These are phyloP conservation scores for Morelia viridis DNA, from an alignment of 2,797 vertebrate genomes.

Conservation along the genomic window DNA sequence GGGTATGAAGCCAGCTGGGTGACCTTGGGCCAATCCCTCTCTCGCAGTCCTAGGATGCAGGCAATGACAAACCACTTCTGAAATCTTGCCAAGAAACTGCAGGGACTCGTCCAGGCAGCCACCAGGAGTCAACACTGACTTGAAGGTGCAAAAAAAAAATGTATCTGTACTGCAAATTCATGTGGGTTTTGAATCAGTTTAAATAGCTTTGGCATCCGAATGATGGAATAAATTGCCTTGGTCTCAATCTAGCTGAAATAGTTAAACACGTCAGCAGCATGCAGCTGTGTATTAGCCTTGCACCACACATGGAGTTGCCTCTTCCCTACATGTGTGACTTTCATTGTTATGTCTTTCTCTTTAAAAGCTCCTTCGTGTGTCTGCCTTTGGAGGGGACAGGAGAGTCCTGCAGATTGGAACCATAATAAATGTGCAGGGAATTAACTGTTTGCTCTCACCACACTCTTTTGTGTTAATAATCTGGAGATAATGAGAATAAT, in stretches of 20 bases:
- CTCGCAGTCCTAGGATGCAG: too few relatives aligned
- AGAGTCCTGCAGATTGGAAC: background rate
- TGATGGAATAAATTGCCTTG: background rate
- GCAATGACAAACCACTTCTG: too few relatives aligned
- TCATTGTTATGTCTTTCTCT: background rate
- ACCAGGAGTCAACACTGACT: too few relatives aligned
- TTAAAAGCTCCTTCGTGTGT: background rate
- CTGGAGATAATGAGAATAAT: background rate
- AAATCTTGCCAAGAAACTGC: too few relatives aligned
- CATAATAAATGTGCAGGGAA: background rate
- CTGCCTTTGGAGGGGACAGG: background rate
- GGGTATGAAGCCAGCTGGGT: too few relatives aligned
- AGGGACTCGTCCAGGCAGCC: too few relatives aligned
- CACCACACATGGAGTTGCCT: too few relatives aligned
- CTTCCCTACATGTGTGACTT: background rate
- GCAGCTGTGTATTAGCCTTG: background rate
- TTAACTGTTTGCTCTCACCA: background rate
- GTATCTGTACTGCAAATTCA: background rate
- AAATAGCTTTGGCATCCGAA: background rate
- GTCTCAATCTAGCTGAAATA: background rate
- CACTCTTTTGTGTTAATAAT: background rate
- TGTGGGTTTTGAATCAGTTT: background rate
- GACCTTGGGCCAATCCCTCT: too few relatives aligned
- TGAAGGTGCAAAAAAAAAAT: background rate
- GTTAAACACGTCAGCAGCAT: background rate